Evolutionary conservation across 2,888 invertebrate genomes (phyloP), one percentile per base, ranked within the genome.

Genomic region (Adela reaumurella): DNA sequence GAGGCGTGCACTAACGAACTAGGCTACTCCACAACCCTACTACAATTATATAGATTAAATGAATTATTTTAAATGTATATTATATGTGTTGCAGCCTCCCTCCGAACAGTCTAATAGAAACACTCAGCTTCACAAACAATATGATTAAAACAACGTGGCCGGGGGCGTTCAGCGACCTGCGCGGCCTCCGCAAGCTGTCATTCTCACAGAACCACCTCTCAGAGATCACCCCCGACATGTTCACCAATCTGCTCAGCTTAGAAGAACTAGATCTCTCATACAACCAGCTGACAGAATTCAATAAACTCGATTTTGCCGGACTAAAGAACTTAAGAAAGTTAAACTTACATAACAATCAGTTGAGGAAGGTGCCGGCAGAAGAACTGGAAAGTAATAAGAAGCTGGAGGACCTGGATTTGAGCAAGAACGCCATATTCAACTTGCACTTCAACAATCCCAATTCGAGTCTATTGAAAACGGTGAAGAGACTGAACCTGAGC

Each of bases 231-330:
- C 67, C 68, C 1, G 80, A 80, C 53, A 60, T 79, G 1, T 74
- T 82, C 54, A 72, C 74, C 1, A 76, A 74, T 6, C 63, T 80
- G 18, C 61, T 64, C 4, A 51, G 54, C 1, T 56, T 83, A 10
- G 70, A 74, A 61, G 74, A 68, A 28, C 54, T 84, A n/a, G 82
- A 84, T 57, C 56, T 83, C 1, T 82, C 83, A 0, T 67, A 72
- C 54, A 84, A 84, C 58, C 68, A 68, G 46, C 57, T 84, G 3
- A 53, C 65, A 8, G 65, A 67, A 2, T 65, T 83, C 43, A 70
- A 72, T 51, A 56, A 62, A 1, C 53, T 69, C 46, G 71, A 73
- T 54, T 81, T 83, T 43, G 67, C 17, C 3, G 54, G 59, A 18
- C 53, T 64, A 17, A 53, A 47, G 0, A 55, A 50, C 45, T 56